Evolutionary conservation across 2,113 vertebrate genomes (phyloP).

Genomic region (Chrysemys picta): DNA sequence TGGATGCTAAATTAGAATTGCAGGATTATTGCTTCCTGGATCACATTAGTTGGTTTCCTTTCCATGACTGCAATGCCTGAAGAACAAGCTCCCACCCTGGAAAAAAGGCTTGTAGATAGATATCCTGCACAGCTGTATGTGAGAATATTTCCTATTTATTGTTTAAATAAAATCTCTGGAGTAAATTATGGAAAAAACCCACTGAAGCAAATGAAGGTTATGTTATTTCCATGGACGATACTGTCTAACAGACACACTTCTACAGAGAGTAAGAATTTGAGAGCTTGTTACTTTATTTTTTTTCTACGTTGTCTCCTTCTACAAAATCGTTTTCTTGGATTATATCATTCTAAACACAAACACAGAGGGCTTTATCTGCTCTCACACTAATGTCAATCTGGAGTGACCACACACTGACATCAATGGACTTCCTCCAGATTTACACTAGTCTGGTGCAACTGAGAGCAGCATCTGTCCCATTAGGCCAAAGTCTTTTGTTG

Average conservation of each 20-base stretch:
- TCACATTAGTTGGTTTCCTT: conserved; percentile 62
- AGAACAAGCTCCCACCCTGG: conserved; percentile 53
- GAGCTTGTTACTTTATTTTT: neutral
- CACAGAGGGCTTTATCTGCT: conserved; percentile 29
- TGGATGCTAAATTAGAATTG: conserved; percentile 26
- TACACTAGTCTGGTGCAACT: neutral
- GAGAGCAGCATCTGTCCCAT: neutral
- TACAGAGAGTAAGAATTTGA: conserved; percentile 43
- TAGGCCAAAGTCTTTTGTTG: neutral
- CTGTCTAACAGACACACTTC: neutral
- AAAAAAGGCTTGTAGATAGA: conserved; percentile 71
- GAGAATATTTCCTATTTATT: conserved; percentile 75
- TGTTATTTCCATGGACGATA: conserved; percentile 1
- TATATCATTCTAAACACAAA: neutral
- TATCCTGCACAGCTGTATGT: conserved; percentile 78
- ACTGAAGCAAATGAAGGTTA: neutral
- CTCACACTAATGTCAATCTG: neutral
- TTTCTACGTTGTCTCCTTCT: conserved; percentile 38
- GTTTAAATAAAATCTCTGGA: conserved; percentile 70
- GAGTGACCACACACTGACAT: neutral
- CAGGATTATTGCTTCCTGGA: conserved; percentile 74
- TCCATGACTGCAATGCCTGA: conserved; percentile 35
- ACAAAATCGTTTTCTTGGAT: conserved; percentile 34
- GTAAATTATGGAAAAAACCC: conserved; percentile 75
- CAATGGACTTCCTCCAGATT: neutral